Evolutionary conservation across 1,140 invertebrate genomes (phyloP).

Genomic region (Drosophila carrolli): DNA sequence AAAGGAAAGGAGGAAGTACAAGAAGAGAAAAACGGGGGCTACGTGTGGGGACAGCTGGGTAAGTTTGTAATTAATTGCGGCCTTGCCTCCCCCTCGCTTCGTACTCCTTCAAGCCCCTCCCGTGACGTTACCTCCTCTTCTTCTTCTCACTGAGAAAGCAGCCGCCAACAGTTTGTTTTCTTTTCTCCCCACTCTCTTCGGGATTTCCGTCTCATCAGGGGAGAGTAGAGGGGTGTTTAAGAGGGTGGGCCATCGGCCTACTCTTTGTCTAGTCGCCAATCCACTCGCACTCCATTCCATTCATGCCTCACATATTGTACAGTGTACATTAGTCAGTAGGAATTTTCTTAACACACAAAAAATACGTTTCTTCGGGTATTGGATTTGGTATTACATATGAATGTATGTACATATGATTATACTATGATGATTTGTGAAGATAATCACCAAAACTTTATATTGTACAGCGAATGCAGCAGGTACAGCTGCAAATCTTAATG

Average conservation of each 20-base stretch:
- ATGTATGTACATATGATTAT: no score
- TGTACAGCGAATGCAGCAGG: no score
- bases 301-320: slow-evolving; percentile 15
- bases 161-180: slow-evolving; percentile 51
- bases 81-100: slow-evolving; percentile 60
- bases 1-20: slow-evolving; percentile 12
- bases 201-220: slow-evolving; percentile 27
- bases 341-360: neutral
- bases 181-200: slow-evolving; percentile 43
- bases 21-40: neutral
- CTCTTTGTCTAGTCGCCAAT: slow-evolving; percentile 44
- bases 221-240: neutral
- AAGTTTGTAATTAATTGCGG: slow-evolving; percentile 82
- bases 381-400: no score
- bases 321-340: neutral
- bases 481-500: no score
- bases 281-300: slow-evolving; percentile 28
- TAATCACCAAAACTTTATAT: no score
- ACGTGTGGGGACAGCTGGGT: slow-evolving; percentile 64
- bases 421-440: no score
- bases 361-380: no score
- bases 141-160: slow-evolving; percentile 17
- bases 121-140: neutral
- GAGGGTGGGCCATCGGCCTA: slow-evolving; percentile 35
- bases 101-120: slow-evolving; percentile 1